Conservation (phyloP, 2,113 vertebrate genomes). For the Oxyruncus cristatus region DNA sequence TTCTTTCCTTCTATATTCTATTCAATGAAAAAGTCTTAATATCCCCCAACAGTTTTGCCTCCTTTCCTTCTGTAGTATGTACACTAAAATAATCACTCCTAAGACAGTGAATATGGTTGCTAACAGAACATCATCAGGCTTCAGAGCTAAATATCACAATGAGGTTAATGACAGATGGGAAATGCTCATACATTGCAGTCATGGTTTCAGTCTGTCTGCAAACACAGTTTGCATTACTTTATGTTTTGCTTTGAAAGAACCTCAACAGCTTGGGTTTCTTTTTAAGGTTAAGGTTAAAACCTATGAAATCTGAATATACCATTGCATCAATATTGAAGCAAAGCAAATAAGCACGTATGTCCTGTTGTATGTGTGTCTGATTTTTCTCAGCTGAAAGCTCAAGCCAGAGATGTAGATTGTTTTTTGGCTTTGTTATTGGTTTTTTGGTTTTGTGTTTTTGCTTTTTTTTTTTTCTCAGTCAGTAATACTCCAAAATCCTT, state of each 20-base stretch:
- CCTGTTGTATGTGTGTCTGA: neutral
- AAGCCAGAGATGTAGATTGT: neutral
- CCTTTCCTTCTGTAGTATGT: neutral
- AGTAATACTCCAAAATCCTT: neutral
- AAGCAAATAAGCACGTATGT: neutral
- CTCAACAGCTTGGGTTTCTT: slow-evolving; percentile 22
- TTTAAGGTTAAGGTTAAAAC: slow-evolving; percentile 32
- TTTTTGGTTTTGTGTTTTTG: neutral
- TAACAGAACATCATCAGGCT: slow-evolving; percentile 12
- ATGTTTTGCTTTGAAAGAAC: slow-evolving; percentile 39
- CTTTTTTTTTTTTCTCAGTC: neutral
- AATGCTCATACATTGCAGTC: slow-evolving; percentile 16
- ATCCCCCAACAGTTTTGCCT: neutral
- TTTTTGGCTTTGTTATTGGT: neutral
- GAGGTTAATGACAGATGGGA: slow-evolving; percentile 39
- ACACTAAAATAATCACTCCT: slow-evolving; percentile 1
- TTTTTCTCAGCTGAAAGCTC: neutral
- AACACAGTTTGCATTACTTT: slow-evolving; percentile 24
- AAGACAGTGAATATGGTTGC: neutral
- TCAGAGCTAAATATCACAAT: slow-evolving; percentile 35
- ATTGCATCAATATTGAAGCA: neutral
- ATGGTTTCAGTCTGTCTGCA: slow-evolving; percentile 36
- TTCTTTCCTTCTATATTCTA: neutral
- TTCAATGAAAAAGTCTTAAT: neutral
- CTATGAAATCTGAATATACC: neutral